Conservation (phyloP, 2,797 vertebrate genomes). For the Meriones psammophilus region DNA sequence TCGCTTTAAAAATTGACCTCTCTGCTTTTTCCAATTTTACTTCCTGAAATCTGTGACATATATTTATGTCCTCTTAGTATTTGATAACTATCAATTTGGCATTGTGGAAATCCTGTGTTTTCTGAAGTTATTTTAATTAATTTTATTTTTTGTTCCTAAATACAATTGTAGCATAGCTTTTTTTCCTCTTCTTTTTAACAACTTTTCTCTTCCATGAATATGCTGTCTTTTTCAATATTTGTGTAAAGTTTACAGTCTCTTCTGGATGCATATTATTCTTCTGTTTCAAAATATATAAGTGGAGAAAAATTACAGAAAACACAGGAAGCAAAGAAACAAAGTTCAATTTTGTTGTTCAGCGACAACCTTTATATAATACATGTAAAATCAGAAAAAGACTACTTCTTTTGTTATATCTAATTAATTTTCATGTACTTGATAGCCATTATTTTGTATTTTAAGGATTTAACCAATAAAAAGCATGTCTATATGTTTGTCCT, state of each 20-base stretch:
- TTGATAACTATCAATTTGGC: background rate
- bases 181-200: background rate
- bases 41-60: background rate
- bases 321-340: background rate
- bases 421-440: no score
- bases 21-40: background rate
- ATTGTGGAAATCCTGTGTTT: background rate
- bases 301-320: background rate
- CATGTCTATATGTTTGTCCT: no score
- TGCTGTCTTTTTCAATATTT: background rate
- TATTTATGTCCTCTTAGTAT: background rate
- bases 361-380: background rate
- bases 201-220: background rate
- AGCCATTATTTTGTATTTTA: no score
- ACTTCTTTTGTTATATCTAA: no score
- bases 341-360: background rate
- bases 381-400: no score
- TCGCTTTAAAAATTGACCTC: conserved; percentile 1
- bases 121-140: background rate
- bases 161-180: background rate
- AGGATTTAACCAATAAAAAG: no score
- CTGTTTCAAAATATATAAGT: background rate
- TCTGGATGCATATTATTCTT: background rate
- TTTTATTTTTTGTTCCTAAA: background rate
- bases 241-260: background rate